Percentiles rank a stretch among this genome's conserved stretches.
Evolutionary conservation across 2,797 vertebrate genomes (phyloP).

Genomic region (Chiroxiphia lanceolata): DNA sequence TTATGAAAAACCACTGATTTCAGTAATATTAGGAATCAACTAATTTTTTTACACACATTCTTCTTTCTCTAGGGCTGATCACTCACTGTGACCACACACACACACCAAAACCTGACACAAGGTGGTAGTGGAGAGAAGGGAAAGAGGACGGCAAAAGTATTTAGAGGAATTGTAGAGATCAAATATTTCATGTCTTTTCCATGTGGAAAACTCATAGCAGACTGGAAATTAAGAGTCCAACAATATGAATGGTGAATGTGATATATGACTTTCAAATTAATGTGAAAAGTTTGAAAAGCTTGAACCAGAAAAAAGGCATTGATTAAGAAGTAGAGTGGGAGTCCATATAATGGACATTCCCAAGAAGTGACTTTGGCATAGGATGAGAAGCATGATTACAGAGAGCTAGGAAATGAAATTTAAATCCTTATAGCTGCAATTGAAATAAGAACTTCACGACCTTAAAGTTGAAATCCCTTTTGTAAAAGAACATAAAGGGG

Average conservation of each 20-base stretch:
- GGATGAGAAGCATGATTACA: neutral
- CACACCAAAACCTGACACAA: slow-evolving; percentile 19
- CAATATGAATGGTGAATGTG: neutral
- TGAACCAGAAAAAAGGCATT: neutral
- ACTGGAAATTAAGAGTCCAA: neutral
- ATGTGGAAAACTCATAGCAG: neutral
- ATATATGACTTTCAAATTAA: neutral
- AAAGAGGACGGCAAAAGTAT: neutral
- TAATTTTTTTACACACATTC: neutral
- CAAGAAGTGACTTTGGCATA: neutral
- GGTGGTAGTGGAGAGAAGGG: slow-evolving; percentile 31
- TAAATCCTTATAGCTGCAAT: neutral
- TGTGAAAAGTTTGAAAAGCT: neutral
- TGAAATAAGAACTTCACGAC: neutral
- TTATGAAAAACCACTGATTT: neutral
- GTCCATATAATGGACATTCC: neutral
- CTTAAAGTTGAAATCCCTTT: neutral
- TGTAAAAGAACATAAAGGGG: neutral
- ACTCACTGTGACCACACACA: neutral
- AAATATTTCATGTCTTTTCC: neutral
- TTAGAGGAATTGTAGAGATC: neutral
- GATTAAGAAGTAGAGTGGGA: neutral
- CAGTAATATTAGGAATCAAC: neutral
- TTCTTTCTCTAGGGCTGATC: neutral
- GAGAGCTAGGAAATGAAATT: neutral